Base-by-base conservation (phyloP, 2,797 vertebrate genomes). In the Garrulus glandarius region DNA sequence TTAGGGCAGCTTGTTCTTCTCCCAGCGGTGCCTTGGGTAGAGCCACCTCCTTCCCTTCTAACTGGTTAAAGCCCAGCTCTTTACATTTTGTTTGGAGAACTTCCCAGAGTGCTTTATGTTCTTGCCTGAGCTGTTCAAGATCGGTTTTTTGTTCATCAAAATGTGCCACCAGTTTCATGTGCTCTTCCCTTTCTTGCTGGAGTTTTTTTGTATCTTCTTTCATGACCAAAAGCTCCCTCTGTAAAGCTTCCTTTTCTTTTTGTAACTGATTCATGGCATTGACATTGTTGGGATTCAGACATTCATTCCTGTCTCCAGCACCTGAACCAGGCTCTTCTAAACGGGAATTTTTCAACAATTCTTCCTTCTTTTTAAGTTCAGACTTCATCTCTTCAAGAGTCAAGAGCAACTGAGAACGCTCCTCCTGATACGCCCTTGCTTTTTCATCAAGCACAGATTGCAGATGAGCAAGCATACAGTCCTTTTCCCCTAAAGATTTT, bases 151-250 rank as follows among this genome's bases (percentile, higher is more conserved):
- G 98, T 89, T 98, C 96, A 71, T 94, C 89, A 88, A 98, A 98
- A 81, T 97, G 93, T 27, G 97, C 97, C 76, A 97, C 97, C 47
- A 98, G 89, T 30, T 98, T 97, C 6, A 84, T 14, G 0, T 98
- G 89, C 9, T 92, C 91, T 39, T 99, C 97, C 44, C 96, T 96
- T 72, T 81, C 96, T 56, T 98, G 98, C 68, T 98, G 97, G 91
- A 97, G 36, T 59, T 95, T 98, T 89, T 97, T 97, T 10, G 82
- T 56, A 4, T 96, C 97, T 95, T 98, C 98, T 94, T 98, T 98
- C 50, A 97, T 96, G 7, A 98, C 97, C 65, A 98, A 81, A 94
- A 99, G 96, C 92, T 99, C 98, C 68, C 97, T 98, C 92, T 98
- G 97, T 7, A 99, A 91, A n/a, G 89, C 81, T 29, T 97, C 96